phyloP scores from a whole-genome alignment of 2,113 vertebrate genomes.

The Hoplias malabaricus region DNA sequence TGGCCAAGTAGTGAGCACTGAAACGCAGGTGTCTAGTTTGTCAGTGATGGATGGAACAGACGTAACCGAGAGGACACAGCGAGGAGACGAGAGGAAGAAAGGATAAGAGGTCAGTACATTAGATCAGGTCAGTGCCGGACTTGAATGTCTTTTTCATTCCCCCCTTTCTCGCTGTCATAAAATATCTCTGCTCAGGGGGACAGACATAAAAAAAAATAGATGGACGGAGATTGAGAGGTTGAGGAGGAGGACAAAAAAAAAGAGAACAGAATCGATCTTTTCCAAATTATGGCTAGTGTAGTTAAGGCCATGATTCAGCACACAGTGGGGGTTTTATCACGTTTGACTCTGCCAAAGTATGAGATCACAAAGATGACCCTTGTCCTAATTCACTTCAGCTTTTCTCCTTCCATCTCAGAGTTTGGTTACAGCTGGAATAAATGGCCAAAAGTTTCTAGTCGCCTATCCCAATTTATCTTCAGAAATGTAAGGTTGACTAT shows the following conservation, averaged over 20 bases:
- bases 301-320: constrained; percentile 1
- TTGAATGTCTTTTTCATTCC: constrained; percentile 43
- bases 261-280: constrained; percentile 13
- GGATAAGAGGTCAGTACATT: constrained; percentile 28
- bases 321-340: neutral
- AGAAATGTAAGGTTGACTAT: too few species aligned
- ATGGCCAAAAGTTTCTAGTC: too few species aligned
- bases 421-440: neutral
- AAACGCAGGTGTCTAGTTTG: constrained; percentile 18
- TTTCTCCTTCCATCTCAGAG: neutral
- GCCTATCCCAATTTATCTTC: too few species aligned
- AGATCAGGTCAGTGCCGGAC: neutral
- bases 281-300: neutral
- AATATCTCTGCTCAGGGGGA: constrained; percentile 21
- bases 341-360: neutral
- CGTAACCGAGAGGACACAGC: neutral
- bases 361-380: neutral
- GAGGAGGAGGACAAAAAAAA: neutral
- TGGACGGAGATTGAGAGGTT: neutral
- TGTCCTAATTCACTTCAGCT: neutral
- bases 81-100: neutral
- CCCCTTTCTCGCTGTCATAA: constrained; percentile 16
- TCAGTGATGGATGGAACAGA: constrained; percentile 30
- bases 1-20: neutral
- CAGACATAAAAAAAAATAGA: neutral